Percentiles rank a stretch among this genome's conserved stretches.
phyloP scores from a whole-genome alignment of 1,140 invertebrate species.

The Brachionus rubens region DNA sequence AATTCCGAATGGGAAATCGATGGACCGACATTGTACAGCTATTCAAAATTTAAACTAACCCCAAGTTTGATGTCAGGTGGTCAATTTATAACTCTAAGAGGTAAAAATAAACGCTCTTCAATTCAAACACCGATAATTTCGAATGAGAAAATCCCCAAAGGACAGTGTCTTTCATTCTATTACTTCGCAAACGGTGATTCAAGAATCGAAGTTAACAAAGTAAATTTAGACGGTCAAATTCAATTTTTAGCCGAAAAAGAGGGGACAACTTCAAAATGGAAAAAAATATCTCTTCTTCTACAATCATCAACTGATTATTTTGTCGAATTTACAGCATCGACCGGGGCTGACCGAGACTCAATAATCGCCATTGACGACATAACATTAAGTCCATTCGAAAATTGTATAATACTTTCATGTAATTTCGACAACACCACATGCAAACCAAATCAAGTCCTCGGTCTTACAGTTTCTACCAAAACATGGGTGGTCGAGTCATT shows the following conservation, averaged over 20 bases:
- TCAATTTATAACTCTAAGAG: conserved; percentile 15
- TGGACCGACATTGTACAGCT: neutral
- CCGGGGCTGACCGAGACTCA: neutral
- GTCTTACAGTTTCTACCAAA: neutral
- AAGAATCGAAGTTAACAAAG: conserved; percentile 3
- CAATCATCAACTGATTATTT: conserved; percentile 15
- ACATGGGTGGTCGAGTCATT: neutral
- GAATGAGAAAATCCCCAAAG: neutral
- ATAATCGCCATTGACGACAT: conserved; percentile 29
- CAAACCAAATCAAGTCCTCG: conserved; percentile 16
- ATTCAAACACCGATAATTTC: conserved; percentile 20
- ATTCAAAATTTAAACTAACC: conserved; percentile 25
- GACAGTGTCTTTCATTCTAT: conserved; percentile 17
- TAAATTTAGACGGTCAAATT: neutral
- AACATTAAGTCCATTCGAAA: neutral
- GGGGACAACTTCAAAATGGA: neutral
- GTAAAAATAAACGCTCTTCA: conserved; percentile 7
- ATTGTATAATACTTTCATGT: conserved; percentile 3
- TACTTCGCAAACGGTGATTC: neutral
- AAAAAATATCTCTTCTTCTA: neutral
- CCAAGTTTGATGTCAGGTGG: neutral
- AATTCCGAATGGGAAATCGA: conserved; percentile 28
- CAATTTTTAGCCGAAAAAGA: neutral
- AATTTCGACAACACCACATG: conserved; percentile 1
- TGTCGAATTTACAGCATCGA: neutral